Percentiles rank a stretch among this genome's conserved stretches.
Conservation (phyloP, 2,888 invertebrate species). For the Seira ritae region DNA sequence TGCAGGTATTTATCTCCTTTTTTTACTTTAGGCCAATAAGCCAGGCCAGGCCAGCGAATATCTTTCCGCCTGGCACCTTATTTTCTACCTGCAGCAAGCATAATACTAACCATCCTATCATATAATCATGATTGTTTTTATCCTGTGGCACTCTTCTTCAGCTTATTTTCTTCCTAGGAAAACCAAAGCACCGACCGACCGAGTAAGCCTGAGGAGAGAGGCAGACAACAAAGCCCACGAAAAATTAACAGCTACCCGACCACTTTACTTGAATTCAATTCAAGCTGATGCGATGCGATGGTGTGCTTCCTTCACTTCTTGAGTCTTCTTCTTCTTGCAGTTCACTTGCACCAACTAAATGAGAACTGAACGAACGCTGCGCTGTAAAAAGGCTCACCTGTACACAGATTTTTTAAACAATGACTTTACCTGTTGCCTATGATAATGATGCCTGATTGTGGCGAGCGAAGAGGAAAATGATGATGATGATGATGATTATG, state of each 20-base stretch:
- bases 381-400: constrained; percentile 30
- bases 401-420: constrained; percentile 19
- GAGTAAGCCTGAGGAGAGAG: constrained; percentile 6
- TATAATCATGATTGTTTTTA: constrained; percentile 15
- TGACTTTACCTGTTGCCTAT: constrained; percentile 9
- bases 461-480: too few relatives aligned
- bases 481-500: too few relatives aligned
- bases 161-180: constrained; percentile 4
- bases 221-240: constrained; percentile 36
- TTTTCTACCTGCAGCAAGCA: constrained; percentile 7
- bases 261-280: not conserved
- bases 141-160: constrained; percentile 1
- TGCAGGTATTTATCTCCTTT: too few relatives aligned
- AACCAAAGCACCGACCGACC: too few relatives aligned
- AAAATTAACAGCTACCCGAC: constrained; percentile 36
- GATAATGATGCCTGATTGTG: not conserved
- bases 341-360: not conserved
- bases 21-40: too few relatives aligned
- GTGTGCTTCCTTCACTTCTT: constrained; percentile 3
- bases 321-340: not conserved
- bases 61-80: not conserved
- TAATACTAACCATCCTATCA: not conserved
- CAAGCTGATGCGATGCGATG: too few relatives aligned
- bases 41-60: too few relatives aligned
- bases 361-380: not conserved